Evolutionary conservation across 2,113 vertebrate species (phyloP).

Genomic region (Suncus etruscus): DNA sequence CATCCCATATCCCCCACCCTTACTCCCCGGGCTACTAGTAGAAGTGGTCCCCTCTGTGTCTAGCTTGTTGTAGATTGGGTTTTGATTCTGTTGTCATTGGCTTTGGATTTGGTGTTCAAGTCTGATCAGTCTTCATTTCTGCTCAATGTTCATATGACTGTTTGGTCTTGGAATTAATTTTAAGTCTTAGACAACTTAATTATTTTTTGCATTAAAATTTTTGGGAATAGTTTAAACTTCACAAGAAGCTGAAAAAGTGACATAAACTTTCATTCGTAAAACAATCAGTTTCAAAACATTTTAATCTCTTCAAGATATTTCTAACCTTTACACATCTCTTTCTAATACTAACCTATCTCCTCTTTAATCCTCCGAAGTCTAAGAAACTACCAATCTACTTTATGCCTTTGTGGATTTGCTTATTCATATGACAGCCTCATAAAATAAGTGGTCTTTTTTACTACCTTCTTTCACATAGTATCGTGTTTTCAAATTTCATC

Average conservation of each 20-base stretch:
- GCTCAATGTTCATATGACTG: too few relatives aligned
- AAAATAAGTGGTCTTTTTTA: not conserved
- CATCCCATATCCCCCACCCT: too few relatives aligned
- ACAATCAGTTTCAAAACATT: not conserved
- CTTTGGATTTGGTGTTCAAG: too few relatives aligned
- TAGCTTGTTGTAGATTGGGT: too few relatives aligned
- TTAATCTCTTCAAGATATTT: not conserved
- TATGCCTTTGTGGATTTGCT: not conserved
- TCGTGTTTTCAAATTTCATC: conserved; percentile 13
- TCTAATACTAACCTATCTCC: not conserved
- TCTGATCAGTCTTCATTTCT: too few relatives aligned
- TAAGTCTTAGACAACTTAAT: too few relatives aligned
- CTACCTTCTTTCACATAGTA: conserved; percentile 24
- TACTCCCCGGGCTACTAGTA: too few relatives aligned
- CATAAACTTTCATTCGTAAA: not conserved
- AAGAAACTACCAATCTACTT: not conserved
- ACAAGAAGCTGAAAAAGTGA: not conserved
- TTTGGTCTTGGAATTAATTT: not conserved
- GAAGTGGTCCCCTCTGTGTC: too few relatives aligned
- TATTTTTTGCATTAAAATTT: too few relatives aligned
- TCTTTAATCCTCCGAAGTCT: not conserved
- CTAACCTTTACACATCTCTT: not conserved
- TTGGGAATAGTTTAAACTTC: too few relatives aligned
- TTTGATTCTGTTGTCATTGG: too few relatives aligned
- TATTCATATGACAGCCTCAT: not conserved